phyloP scores from a whole-genome alignment of 2,797 vertebrate genomes.

The Hippocampus kuda region DNA sequence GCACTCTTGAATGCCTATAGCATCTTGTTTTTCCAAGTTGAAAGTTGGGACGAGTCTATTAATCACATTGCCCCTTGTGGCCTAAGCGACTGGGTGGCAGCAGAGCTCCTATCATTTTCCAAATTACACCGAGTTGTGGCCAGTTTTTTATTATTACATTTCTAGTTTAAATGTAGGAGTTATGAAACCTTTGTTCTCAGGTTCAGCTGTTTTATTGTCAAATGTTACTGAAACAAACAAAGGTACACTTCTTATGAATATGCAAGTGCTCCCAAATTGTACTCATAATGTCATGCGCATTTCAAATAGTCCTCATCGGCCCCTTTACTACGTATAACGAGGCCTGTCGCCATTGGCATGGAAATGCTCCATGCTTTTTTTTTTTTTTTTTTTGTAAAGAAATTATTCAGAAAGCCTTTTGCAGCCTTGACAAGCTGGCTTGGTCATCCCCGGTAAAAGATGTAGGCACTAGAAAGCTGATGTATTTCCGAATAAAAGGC shows the following conservation, averaged over 20 bases:
- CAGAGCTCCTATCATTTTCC: no score
- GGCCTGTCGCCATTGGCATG: slow-evolving; percentile 32
- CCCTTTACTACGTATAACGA: slow-evolving; percentile 39
- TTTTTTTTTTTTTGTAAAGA: background rate
- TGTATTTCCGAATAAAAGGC: background rate
- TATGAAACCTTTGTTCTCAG: background rate
- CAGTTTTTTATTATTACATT: background rate
- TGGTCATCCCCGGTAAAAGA: slow-evolving; percentile 1
- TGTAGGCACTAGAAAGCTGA: background rate
- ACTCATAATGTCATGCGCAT: slow-evolving; percentile 30
- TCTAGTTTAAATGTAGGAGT: background rate
- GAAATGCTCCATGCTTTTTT: slow-evolving; percentile 22
- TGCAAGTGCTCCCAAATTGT: slow-evolving; percentile 27
- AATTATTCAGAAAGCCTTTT: slow-evolving; percentile 22
- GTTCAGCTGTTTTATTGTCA: background rate
- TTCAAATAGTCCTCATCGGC: slow-evolving; percentile 28
- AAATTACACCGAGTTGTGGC: background rate
- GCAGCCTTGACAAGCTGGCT: slow-evolving; percentile 3
- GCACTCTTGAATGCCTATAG: no score
- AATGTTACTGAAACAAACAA: slow-evolving; percentile 10
- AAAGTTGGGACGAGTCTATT: background rate
- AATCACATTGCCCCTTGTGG: background rate
- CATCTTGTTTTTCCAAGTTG: background rate
- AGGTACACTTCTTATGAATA: slow-evolving; percentile 14
- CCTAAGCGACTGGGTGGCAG: no score